Evolutionary conservation across 2,113 vertebrate species (phyloP).

Genomic region (Laticauda laticaudata): DNA sequence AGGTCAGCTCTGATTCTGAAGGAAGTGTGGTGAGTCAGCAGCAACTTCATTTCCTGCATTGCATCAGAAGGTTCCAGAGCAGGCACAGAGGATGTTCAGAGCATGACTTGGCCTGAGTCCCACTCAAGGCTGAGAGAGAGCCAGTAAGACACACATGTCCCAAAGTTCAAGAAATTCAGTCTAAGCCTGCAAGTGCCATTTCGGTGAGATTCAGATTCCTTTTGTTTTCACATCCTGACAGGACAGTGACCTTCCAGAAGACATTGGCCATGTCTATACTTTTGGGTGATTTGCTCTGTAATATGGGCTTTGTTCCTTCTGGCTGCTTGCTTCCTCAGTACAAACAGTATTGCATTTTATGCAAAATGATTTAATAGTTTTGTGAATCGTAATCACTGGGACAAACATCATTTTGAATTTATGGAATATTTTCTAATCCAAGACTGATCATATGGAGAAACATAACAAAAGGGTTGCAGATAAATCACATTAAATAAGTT

Average conservation of each 20-base stretch:
- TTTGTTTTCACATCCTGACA: neutral
- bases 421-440: neutral
- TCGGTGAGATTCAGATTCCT: neutral
- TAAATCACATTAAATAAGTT: neutral
- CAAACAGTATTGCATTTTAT: too few species aligned
- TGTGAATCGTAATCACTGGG: neutral
- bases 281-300: neutral
- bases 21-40: conserved; percentile 31
- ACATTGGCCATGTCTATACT: neutral
- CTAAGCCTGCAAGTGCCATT: neutral
- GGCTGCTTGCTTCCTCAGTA: neutral
- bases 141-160: neutral
- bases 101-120: conserved; percentile 6
- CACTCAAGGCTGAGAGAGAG: neutral
- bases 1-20: conserved; percentile 16
- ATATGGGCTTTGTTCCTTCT: neutral
- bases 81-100: neutral
- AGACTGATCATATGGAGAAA: neutral
- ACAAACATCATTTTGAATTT: neutral
- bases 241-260: too few species aligned
- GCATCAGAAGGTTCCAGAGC: conserved; percentile 12
- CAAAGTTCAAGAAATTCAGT: neutral
- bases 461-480: neutral
- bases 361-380: neutral
- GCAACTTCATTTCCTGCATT: conserved; percentile 24